Percentiles rank a stretch among this genome's conserved stretches.
Evolutionary conservation across 2,797 vertebrate species (phyloP).

Genomic region (Toxotes lorentzi): DNA sequence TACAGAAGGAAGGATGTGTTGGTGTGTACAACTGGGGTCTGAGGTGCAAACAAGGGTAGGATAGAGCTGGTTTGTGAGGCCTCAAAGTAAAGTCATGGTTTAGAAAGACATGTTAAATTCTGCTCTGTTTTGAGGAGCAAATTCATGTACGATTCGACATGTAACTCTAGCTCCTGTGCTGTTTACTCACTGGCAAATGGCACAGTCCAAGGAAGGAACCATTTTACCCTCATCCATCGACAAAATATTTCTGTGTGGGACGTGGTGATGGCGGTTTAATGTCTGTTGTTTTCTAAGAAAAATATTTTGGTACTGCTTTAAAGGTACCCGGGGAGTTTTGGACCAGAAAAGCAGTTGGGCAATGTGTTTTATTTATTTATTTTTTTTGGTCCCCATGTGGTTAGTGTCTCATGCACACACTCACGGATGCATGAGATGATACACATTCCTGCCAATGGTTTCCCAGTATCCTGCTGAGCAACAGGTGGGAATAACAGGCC

Average conservation of each 20-base stretch:
- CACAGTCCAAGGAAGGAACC: slow-evolving; percentile 5
- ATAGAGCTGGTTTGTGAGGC: slow-evolving; percentile 16
- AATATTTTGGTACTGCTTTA: background rate
- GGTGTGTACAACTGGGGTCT: slow-evolving; percentile 28
- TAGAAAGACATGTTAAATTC: slow-evolving; percentile 16
- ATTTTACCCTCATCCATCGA: background rate
- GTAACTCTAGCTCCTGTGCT: slow-evolving; percentile 14
- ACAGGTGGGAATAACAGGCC: slow-evolving; percentile 4
- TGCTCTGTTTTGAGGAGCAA: background rate
- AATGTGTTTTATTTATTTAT: background rate
- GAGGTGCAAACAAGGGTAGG: slow-evolving; percentile 33
- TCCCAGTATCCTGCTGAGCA: slow-evolving; percentile 9
- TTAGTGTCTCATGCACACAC: background rate
- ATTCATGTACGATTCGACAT: slow-evolving; percentile 14
- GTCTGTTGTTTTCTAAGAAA: slow-evolving; percentile 6
- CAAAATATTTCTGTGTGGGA: background rate
- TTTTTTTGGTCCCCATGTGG: background rate
- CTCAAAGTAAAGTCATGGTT: slow-evolving; percentile 42
- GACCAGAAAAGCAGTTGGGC: background rate
- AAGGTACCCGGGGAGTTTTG: background rate
- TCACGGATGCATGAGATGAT: background rate
- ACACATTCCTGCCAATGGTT: slow-evolving; percentile 14
- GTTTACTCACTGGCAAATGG: slow-evolving; percentile 31
- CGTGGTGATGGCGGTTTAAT: slow-evolving; percentile 19
- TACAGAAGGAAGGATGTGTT: slow-evolving; percentile 27